Evolutionary conservation across 2,888 invertebrate species (phyloP), one percentile per base, ranked within the genome.

Genomic region (Yponomeuta malinellus): DNA sequence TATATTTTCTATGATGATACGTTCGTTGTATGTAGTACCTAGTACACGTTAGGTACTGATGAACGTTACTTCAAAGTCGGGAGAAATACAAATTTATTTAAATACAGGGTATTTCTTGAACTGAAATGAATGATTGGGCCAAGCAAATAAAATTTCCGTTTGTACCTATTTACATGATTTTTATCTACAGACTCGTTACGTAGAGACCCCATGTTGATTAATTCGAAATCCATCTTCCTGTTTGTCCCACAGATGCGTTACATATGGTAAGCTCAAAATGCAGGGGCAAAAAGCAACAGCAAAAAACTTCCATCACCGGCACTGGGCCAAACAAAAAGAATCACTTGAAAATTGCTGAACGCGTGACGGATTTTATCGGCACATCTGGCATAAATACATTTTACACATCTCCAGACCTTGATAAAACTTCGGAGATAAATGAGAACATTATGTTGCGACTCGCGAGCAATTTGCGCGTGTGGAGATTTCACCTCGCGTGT

Each of bases 361-460:
- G 67, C 33, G 37, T 33, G 37, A n/a, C 67, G 67, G 15, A n/a
- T n/a, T 33, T 43, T 37, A 67, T 67, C 67, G 43, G 66, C 33
- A 43, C 67, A 67, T 67, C 67, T 67, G 67, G 67, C 67, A 67
- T 67, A 67, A 67, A 67, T 33, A 12, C 33, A 33, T 67, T 33
- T 43, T 33, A 10, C 6, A 67, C 4, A 37, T 12, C 67, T 33
- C 43, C 43, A 59, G 52, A 15, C 15, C 52, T 59, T 59, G 52
- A 59, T 59, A 59, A 12, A 15, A 59, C 15, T 59, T 59, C 4
- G 15, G 52, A 59, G 52, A 59, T 59, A 59, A 59, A 59, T 59
- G 15, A 5, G 52, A 59, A 59, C 10, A 64, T 64, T 64, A 64
- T 10, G 64, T 31, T 12, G 31, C 31, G 29, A 12, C n/a, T 31